Evolutionary conservation across 2,888 invertebrate genomes (phyloP).

Genomic region (Pegoplata infirma): DNA sequence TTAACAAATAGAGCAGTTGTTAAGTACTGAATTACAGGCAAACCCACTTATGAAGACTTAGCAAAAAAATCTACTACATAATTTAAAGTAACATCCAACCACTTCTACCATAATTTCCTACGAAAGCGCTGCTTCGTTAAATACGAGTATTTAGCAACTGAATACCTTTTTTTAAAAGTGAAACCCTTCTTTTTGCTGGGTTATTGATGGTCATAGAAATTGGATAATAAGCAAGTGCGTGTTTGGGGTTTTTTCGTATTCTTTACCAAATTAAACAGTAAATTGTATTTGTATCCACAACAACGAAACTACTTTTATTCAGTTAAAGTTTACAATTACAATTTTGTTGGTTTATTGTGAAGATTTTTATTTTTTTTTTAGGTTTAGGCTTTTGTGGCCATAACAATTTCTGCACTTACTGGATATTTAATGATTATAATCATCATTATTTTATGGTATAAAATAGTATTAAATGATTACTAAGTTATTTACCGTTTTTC

Average conservation of each 20-base stretch:
- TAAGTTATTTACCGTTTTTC: slow-evolving; percentile 55
- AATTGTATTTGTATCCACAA: slow-evolving; percentile 15
- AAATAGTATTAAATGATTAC: slow-evolving; percentile 60
- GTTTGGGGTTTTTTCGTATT: slow-evolving; percentile 36
- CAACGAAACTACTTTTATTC: slow-evolving; percentile 25
- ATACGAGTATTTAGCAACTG: too few relatives aligned
- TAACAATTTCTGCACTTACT: slow-evolving; percentile 49
- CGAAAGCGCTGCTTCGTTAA: too few relatives aligned
- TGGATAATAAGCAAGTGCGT: slow-evolving; percentile 63
- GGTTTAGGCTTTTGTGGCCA: slow-evolving; percentile 41
- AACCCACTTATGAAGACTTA: too few relatives aligned
- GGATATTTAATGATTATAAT: slow-evolving; percentile 61
- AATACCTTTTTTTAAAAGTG: too few relatives aligned
- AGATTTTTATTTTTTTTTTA: slow-evolving; percentile 37
- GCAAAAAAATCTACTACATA: too few relatives aligned
- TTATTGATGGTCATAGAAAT: slow-evolving; percentile 58
- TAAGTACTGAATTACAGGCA: too few relatives aligned
- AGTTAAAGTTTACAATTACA: slow-evolving; percentile 55
- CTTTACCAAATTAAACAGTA: slow-evolving; percentile 46
- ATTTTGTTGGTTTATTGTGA: slow-evolving; percentile 16
- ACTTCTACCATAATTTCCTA: too few relatives aligned
- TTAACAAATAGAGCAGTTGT: too few relatives aligned
- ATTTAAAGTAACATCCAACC: too few relatives aligned
- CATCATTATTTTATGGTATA: slow-evolving; percentile 60
- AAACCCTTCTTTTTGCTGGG: too few relatives aligned